These are phyloP conservation scores for Brachionichthys hirsutus DNA, from an alignment of 2,113 vertebrate genomes.

Conservation along the genomic window DNA sequence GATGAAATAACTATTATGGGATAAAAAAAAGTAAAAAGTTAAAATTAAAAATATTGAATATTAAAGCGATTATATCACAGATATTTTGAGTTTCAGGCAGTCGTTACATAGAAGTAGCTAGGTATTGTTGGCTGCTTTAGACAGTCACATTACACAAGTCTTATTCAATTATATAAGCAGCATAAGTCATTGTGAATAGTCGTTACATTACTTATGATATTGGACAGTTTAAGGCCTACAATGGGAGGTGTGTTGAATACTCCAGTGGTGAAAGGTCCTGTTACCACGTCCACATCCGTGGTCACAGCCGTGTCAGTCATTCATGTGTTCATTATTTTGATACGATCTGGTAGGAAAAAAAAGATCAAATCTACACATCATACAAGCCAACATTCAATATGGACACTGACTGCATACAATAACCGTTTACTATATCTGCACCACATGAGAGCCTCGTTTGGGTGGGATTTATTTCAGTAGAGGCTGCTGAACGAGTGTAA, in stretches of 20 bases:
- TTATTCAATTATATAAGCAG: not conserved
- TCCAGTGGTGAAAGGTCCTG: slow-evolving; percentile 7
- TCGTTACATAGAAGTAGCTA: not conserved
- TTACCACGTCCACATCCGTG: not conserved
- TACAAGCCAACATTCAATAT: not conserved
- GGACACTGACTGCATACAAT: not conserved
- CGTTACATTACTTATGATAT: not conserved
- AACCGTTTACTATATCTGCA: not conserved
- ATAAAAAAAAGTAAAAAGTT: slow-evolving; percentile 48
- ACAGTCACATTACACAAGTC: not conserved
- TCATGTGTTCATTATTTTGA: slow-evolving; percentile 74
- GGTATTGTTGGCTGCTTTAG: not conserved
- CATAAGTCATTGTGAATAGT: not conserved
- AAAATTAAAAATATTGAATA: slow-evolving; percentile 9
- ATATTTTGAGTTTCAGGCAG: slow-evolving; percentile 5
- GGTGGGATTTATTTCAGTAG: slow-evolving; percentile 15
- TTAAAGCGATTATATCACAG: slow-evolving; percentile 6
- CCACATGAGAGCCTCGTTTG: not conserved
- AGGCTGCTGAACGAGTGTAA: too few relatives aligned
- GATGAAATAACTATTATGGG: slow-evolving; percentile 9
- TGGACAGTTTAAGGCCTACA: slow-evolving; percentile 56
- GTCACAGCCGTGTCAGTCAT: slow-evolving; percentile 32
- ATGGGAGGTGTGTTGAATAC: slow-evolving; percentile 22
- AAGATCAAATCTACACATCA: not conserved
- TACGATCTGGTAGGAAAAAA: slow-evolving; percentile 63